Percentiles rank a stretch among this genome's conserved stretches.
Conservation (phyloP, 2,888 invertebrate genomes). For the Congeria kusceri region DNA sequence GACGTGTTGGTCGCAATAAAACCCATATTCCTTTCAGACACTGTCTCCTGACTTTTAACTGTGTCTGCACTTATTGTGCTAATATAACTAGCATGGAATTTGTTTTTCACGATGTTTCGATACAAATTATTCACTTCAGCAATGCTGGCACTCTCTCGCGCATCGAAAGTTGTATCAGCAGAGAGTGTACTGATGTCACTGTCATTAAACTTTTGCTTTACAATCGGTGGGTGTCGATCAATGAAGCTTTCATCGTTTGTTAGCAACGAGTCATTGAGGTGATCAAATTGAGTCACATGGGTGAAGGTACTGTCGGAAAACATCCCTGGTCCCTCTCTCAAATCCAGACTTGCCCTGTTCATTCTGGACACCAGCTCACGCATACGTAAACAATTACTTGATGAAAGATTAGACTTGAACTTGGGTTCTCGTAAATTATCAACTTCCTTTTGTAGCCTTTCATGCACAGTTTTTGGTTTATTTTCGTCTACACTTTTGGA, state of each 20-base stretch:
- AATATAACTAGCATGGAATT: constrained; percentile 33
- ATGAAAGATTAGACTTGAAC: no score
- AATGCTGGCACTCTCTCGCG: background rate
- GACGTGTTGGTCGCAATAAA: constrained; percentile 16
- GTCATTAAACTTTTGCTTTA: constrained; percentile 40
- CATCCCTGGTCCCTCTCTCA: background rate
- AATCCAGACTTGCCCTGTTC: background rate
- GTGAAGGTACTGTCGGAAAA: constrained; percentile 23
- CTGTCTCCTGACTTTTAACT: constrained; percentile 2
- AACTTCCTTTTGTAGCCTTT: no score
- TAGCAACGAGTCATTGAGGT: constrained; percentile 35
- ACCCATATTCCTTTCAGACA: constrained; percentile 6
- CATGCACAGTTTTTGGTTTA: background rate
- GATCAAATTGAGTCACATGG: constrained; percentile 28
- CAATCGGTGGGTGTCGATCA: background rate
- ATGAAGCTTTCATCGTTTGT: constrained; percentile 45
- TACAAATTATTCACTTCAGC: background rate
- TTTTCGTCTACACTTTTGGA: background rate
- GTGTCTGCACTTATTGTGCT: constrained; percentile 43
- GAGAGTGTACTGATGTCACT: constrained; percentile 12
- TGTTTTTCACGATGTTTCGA: background rate
- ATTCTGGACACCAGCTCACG: background rate
- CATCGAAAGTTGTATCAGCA: background rate
- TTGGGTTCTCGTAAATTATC: no score
- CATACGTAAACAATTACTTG: background rate